Evolutionary conservation across 2,797 vertebrate species (phyloP), one percentile per base, ranked within the genome.

Genomic region (Arctocebus calabarensis): DNA sequence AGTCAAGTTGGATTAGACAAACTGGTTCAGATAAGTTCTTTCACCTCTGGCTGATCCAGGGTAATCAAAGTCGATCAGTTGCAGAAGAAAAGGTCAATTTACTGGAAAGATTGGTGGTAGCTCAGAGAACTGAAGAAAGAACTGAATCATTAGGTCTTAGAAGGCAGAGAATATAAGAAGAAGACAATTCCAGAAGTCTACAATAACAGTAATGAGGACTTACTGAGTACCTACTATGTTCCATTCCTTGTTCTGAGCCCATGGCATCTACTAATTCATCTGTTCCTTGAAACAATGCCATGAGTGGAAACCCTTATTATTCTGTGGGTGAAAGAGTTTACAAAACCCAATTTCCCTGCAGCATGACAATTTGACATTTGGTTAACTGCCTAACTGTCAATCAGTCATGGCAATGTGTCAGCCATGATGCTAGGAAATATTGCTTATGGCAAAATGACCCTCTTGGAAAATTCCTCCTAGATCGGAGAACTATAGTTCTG

Each of bases 41-140:
- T 71, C 23, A 89, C 3, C 10, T 74, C 13, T 48, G 59, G 75
- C 34, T 34, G 5, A n/a, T 70, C 29, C 0, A 52, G 52, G 20
- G 14, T 73, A 22, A 82, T 55, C 43, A 64, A 37, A 73, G 34
- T 37, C 52, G 25, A 37, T 83, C 20, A 55, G 22, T 9, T 40
- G 34, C 40, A 57, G 9, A 27, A 43, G 59, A 88, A 88, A 85
- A n/a, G 20, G 59, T 86, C 27, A 70, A 12, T 66, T 83, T 92
- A 79, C 4, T 94, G 40, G 59, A 88, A 87, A 85, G n/a, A 91
- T 90, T 83, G 92, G 3, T 90, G 79, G 70, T 66, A 45, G 52
- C 25, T 78, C 70, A 90, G 73, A 90, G 64, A 93, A 81, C 9
- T 68, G 70, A 61, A 89, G 84, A 73, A 94, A 95, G 61, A 84